Evolutionary conservation across 2,797 vertebrate species (phyloP).

Genomic region (Nasua narica): DNA sequence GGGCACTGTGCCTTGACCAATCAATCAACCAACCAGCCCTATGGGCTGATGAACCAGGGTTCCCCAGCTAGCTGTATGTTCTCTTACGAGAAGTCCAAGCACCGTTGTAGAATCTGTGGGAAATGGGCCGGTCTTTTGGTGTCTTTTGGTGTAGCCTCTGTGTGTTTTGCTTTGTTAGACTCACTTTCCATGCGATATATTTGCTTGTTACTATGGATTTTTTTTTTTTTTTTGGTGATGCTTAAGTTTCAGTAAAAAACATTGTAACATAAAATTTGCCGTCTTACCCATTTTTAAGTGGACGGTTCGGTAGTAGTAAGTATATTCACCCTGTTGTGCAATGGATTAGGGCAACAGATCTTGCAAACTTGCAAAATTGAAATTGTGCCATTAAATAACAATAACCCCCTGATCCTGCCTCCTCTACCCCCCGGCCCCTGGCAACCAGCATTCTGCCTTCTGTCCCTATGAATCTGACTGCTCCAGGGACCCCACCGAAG

Average conservation of each 20-base stretch:
- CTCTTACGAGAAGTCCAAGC: no score
- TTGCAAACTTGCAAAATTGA: background rate
- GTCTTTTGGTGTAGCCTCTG: background rate
- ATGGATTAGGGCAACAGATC: accelerated
- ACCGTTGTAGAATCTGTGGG: background rate
- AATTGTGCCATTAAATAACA: background rate
- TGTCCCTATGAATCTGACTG: background rate
- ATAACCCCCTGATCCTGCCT: background rate
- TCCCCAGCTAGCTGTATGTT: background rate
- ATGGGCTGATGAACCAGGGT: background rate
- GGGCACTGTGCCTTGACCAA: background rate
- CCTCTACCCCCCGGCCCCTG: background rate
- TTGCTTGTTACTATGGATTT: background rate
- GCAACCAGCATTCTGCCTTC: no score
- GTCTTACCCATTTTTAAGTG: background rate
- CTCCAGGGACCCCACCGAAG: background rate
- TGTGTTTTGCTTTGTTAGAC: background rate
- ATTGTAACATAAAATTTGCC: background rate
- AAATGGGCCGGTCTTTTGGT: accelerated
- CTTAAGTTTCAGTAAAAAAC: background rate
- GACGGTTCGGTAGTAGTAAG: accelerated
- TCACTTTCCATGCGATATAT: background rate
- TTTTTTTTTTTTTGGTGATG: background rate
- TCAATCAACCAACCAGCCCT: background rate
- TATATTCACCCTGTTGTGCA: background rate